Base-by-base conservation (phyloP, 2,888 invertebrate species). In the Ptycholaimellus sp. region DNA sequence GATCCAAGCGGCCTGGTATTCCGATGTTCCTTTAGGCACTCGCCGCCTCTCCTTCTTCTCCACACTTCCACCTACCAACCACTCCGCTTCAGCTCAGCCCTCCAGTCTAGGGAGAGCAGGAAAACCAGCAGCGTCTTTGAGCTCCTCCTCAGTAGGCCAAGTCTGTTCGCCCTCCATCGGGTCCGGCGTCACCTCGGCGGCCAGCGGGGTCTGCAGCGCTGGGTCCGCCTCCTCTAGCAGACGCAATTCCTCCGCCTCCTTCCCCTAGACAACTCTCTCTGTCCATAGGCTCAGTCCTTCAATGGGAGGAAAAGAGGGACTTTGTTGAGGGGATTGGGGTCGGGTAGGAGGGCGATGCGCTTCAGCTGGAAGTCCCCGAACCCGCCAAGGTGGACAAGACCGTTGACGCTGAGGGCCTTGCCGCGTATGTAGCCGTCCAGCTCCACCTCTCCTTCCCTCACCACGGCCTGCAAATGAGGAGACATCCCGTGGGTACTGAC, bases 101-200 rank as follows among this genome's bases (percentile, higher is more conserved):
- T n/a, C n/a, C n/a, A n/a, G n/a, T n/a, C n/a, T n/a, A n/a, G n/a
- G n/a, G n/a, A n/a, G n/a, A n/a, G n/a, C n/a, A n/a, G n/a, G n/a
- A n/a, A n/a, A 28, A 13, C 39, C 37, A 3, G 42, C 44, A 1
- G 44, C 53, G 48, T 72, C 69, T 44, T 70, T 69, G 42, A 83
- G 69, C 62, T 87, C 85, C 53, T 85, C 81, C 45, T 76, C 75
- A 14, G 83, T 83, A 0, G 90, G 87, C 82, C 83, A 87, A 1
- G 85, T 87, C 62, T 90, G 90, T 58, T 90, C 90, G 2, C 76
- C 81, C 56, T 82, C 78, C 80, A 87, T 77, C 5, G 74, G 74
- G 64, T 87, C 80, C 14, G 50, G 48, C 21, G 44, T 30, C 18
- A 47, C 48, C 42, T 58, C 85, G 20, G 70, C 67, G 11, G 27